phyloP scores from a whole-genome alignment of 2,797 vertebrate genomes.

The Labroides dimidiatus region DNA sequence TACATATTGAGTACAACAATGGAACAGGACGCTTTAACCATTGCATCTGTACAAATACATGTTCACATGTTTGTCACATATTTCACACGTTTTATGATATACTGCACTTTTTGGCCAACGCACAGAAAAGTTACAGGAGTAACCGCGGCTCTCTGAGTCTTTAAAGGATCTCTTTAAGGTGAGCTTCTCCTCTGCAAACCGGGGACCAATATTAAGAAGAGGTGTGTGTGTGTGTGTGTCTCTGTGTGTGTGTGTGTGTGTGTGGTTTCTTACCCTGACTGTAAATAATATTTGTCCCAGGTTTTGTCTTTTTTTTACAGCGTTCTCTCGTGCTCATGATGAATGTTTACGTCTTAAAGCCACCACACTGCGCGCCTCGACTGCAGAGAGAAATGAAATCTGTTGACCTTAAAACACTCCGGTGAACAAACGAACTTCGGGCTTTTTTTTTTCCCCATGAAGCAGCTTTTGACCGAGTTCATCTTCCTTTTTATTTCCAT shows the following conservation, averaged over 20 bases:
- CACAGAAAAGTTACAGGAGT: slow-evolving; percentile 34
- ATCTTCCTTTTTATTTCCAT: too few relatives aligned
- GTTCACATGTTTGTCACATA: slow-evolving; percentile 68
- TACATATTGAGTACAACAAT: slow-evolving; percentile 93
- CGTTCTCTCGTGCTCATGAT: slow-evolving; percentile 35
- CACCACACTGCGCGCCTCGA: slow-evolving; percentile 69
- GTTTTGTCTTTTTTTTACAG: background rate
- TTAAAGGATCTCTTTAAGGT: slow-evolving; percentile 35
- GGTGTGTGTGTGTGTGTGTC: background rate
- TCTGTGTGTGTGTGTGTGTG: background rate
- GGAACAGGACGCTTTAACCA: slow-evolving; percentile 85
- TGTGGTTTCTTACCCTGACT: background rate
- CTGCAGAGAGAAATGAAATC: slow-evolving; percentile 64
- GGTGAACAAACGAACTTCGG: slow-evolving; percentile 57
- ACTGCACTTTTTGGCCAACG: slow-evolving; percentile 69
- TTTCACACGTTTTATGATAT: slow-evolving; percentile 72
- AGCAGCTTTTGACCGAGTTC: slow-evolving; percentile 50
- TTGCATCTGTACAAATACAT: slow-evolving; percentile 92
- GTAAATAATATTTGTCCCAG: slow-evolving; percentile 37
- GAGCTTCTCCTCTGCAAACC: slow-evolving; percentile 14
- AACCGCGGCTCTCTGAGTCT: slow-evolving; percentile 60
- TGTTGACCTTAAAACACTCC: slow-evolving; percentile 63
- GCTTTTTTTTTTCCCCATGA: slow-evolving; percentile 25
- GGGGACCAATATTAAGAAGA: too few relatives aligned
- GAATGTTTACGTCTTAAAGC: slow-evolving; percentile 66